These are phyloP conservation scores for Dendrolimus pini DNA, from an alignment of 2,888 invertebrate genomes.

Conservation along the genomic window DNA sequence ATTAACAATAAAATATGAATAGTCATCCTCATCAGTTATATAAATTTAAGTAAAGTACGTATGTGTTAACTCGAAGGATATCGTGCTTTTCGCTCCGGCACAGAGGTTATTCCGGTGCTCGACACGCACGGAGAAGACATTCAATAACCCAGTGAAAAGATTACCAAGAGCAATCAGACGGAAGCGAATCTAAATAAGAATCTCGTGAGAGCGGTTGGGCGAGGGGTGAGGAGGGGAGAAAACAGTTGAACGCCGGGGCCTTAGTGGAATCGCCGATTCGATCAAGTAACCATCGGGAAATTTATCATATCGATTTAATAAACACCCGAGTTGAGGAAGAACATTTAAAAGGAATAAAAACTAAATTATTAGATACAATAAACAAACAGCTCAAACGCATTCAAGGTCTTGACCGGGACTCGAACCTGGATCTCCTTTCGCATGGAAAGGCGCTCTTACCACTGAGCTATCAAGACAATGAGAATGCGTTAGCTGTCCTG, in stretches of 20 bases:
- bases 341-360: conserved; percentile 21
- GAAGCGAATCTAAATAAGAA: conserved; percentile 78
- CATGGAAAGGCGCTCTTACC: conserved; percentile 65
- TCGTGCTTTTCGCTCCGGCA: neutral
- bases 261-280: conserved; percentile 68
- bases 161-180: conserved; percentile 76
- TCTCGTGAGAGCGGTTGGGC: conserved; percentile 69
- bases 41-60: too few relatives aligned
- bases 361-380: conserved; percentile 10
- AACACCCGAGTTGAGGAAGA: conserved; percentile 41
- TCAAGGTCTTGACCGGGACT: conserved; percentile 72
- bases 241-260: conserved; percentile 58
- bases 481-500: conserved; percentile 45
- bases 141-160: conserved; percentile 76
- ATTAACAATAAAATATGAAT: too few relatives aligned
- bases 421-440: conserved; percentile 71
- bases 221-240: conserved; percentile 52
- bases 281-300: conserved; percentile 64
- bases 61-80: neutral
- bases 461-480: conserved; percentile 74
- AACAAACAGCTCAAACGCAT: conserved; percentile 43
- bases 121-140: conserved; percentile 72
- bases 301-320: conserved; percentile 54
- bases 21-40: too few relatives aligned
- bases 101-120: conserved; percentile 44